Evolutionary conservation across 2,797 vertebrate genomes (phyloP).

Genomic region (Antrozous pallidus): DNA sequence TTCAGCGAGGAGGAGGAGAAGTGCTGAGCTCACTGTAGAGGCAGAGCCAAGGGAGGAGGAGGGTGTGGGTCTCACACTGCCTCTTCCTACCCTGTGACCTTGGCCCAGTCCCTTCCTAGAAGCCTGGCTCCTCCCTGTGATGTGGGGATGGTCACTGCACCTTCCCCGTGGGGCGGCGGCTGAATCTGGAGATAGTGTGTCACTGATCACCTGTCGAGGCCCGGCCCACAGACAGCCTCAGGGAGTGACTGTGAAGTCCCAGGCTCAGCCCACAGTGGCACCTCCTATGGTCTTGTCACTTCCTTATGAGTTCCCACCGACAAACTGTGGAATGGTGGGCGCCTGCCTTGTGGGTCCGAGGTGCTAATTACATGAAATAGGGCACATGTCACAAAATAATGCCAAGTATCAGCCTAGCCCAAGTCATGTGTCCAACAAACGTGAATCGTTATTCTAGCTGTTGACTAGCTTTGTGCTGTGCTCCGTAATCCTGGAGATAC

Average conservation of each 20-base stretch:
- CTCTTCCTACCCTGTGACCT: background rate
- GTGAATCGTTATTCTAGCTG: background rate
- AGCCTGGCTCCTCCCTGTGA: background rate
- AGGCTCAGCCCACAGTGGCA: background rate
- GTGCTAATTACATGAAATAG: background rate
- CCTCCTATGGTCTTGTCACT: background rate
- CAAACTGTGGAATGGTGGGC: background rate
- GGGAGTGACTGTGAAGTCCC: background rate
- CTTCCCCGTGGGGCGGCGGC: background rate
- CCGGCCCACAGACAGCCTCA: background rate
- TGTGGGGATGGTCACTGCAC: fast-evolving
- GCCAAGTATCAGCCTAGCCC: background rate
- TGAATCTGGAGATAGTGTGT: background rate
- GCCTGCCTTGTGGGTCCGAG: background rate
- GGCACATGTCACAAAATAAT: background rate
- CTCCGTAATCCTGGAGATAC: background rate
- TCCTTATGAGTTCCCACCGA: background rate
- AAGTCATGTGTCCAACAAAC: background rate
- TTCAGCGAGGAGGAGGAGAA: background rate
- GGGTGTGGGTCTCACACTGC: background rate
- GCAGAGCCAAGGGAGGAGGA: background rate
- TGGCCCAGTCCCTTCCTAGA: background rate
- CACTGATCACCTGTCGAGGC: background rate
- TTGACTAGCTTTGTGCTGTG: background rate
- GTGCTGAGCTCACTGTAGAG: background rate